These are phyloP conservation scores for Cryptoleucopteryx plumbea DNA, from an alignment of 2,113 vertebrate genomes.

Conservation along the genomic window DNA sequence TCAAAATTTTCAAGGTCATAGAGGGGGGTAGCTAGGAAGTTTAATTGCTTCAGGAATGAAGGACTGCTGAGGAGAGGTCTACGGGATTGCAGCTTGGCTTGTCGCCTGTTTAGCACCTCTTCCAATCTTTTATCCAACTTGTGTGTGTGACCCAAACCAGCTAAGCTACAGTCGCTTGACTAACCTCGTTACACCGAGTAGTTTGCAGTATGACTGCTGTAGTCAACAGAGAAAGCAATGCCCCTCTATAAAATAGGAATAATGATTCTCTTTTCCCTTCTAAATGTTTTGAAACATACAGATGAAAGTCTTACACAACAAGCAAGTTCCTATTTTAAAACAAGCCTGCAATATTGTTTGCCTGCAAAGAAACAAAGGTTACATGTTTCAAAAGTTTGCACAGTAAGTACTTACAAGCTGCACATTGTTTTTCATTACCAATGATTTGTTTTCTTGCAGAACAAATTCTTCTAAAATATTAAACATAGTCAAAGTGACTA, in stretches of 20 bases:
- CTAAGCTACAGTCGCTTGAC: accelerated
- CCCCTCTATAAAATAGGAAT: background rate
- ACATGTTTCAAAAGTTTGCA: conserved; percentile 55
- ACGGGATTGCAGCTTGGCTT: background rate
- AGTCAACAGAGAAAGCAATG: background rate
- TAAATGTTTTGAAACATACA: background rate
- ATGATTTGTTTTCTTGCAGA: conserved; percentile 74
- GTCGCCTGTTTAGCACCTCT: background rate
- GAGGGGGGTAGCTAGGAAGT: too few species aligned
- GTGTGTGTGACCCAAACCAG: background rate
- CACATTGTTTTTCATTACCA: conserved; percentile 71
- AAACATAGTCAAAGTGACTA: conserved; percentile 83
- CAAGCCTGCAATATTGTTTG: background rate
- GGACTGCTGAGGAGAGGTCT: background rate
- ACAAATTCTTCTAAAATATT: conserved; percentile 86
- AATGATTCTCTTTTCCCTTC: background rate
- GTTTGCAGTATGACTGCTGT: background rate
- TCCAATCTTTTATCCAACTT: background rate
- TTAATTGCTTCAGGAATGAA: background rate
- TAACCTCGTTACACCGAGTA: accelerated
- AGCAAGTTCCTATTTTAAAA: background rate
- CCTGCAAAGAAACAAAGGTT: conserved; percentile 42
- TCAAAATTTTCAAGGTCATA: background rate
- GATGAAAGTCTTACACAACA: background rate
- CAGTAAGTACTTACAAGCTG: conserved; percentile 59